These are phyloP conservation scores for Oreochromis spilurus DNA, from an alignment of 2,113 vertebrate genomes.

Conservation along the genomic window DNA sequence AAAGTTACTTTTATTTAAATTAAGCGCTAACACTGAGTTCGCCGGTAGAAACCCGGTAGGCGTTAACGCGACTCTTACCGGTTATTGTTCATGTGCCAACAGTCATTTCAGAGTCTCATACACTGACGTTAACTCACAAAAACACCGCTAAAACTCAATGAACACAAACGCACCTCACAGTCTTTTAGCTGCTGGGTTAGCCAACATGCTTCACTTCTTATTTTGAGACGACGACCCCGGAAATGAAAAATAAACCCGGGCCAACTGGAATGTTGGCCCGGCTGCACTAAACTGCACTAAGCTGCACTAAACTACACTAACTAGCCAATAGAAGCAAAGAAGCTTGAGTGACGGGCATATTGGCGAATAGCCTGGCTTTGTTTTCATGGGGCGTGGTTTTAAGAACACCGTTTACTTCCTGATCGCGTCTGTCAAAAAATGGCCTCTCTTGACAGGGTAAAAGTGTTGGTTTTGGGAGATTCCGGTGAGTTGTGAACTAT, in stretches of 20 bases:
- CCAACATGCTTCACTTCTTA: background rate
- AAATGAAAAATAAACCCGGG: background rate
- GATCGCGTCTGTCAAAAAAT: conserved; percentile 72
- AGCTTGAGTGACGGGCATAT: background rate
- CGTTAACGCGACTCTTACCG: background rate
- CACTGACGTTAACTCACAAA: background rate
- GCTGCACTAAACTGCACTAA: too few species aligned
- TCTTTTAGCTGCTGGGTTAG: background rate
- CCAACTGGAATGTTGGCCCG: background rate
- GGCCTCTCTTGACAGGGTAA: conserved; percentile 91
- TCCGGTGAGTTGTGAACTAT: conserved; percentile 79
- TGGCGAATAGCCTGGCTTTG: background rate
- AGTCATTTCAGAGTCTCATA: background rate
- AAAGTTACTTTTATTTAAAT: background rate
- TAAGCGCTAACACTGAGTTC: background rate
- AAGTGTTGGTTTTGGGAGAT: conserved; percentile 93
- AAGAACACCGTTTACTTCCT: conserved; percentile 31
- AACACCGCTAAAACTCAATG: background rate
- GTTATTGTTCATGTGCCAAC: background rate
- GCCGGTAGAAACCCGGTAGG: background rate
- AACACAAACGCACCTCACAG: background rate
- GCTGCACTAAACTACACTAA: background rate
- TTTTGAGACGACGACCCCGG: conserved; percentile 3
- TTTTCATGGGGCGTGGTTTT: background rate
- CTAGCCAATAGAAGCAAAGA: background rate